Base-by-base conservation (phyloP, 2,888 invertebrate species). In the Laothoe populi region DNA sequence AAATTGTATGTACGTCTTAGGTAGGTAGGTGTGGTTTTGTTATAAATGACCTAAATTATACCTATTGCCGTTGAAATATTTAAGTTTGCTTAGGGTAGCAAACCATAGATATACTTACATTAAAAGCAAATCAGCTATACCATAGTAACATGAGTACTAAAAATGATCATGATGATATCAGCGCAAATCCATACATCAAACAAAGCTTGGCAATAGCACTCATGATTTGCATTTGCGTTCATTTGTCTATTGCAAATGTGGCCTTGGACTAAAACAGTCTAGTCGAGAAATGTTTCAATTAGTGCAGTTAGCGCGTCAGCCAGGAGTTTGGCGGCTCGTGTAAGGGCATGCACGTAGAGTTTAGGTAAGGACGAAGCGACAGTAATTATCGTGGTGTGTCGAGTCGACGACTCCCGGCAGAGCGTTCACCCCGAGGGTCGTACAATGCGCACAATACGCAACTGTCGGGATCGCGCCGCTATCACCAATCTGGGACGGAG, bases 371-470 rank as follows among this genome's bases (percentile, higher is more conserved):
- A 82, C 84, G 79, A 67, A 79, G 87, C 87, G 86, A 88, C 88
- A 88, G 88, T 89, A 90, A 92, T 92, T 92, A 92, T 90, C 90
- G 85, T 79, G 78, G 77, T 61, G 61, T 59, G 59, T 59, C 79
- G 88, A 87, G 92, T 91, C 92, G 91, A 82, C 92, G 92, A 92
- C 92, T 90, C 85, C 82, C 73, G 80, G 79, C 81, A 82, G 92
- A 90, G 79, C 92, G 85, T 92, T 92, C 90, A 92, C 92, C 92
- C 91, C 91, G 83, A 81, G 87, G 88, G 86, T 85, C 88, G 84
- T 70, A 58, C 62, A 58, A 61, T 49, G 53, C 57, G 80, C 77
- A 82, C 84, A 85, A 83, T 85, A 88, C 84, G 83, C 90, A 86
- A 83, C 85, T 84, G 84, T 85, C 81, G 78, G 83, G 82, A 84